These are phyloP conservation scores for Rhinichthys klamathensis DNA, from an alignment of 2,113 vertebrate species.

Conservation along the genomic window DNA sequence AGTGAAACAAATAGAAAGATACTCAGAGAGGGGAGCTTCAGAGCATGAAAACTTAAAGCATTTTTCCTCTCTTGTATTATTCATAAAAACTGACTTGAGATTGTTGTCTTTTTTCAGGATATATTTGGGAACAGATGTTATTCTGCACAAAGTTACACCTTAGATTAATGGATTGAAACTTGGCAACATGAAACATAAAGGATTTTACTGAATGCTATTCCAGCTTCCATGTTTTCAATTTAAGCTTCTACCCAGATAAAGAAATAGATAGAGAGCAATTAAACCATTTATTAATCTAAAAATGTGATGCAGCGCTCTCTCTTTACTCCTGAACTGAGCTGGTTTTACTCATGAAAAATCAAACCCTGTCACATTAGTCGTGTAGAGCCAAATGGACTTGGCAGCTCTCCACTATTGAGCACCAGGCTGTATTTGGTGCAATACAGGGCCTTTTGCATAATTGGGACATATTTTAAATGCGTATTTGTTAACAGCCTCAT, in stretches of 20 bases:
- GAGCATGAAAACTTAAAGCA: neutral
- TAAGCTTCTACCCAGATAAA: neutral
- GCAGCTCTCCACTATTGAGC: constrained; percentile 10
- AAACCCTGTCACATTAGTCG: neutral
- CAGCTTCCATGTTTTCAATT: neutral
- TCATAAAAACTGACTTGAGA: neutral
- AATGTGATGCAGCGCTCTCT: neutral
- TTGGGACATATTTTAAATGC: constrained; percentile 25
- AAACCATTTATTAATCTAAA: neutral
- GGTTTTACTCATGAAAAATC: neutral
- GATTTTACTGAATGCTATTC: neutral
- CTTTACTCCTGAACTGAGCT: neutral
- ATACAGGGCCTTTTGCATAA: constrained; percentile 34
- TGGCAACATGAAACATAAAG: neutral
- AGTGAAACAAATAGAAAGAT: neutral
- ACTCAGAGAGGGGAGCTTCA: neutral
- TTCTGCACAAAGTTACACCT: neutral
- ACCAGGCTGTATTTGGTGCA: neutral
- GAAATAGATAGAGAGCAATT: neutral
- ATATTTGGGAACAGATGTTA: neutral
- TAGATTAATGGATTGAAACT: neutral
- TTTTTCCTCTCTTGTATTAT: neutral
- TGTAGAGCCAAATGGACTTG: constrained; percentile 5
- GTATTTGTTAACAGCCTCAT: constrained; percentile 45
- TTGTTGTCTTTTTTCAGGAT: neutral